Conservation (phyloP, 2,113 vertebrate genomes). For the Sterrhoptilus dennistouni region DNA sequence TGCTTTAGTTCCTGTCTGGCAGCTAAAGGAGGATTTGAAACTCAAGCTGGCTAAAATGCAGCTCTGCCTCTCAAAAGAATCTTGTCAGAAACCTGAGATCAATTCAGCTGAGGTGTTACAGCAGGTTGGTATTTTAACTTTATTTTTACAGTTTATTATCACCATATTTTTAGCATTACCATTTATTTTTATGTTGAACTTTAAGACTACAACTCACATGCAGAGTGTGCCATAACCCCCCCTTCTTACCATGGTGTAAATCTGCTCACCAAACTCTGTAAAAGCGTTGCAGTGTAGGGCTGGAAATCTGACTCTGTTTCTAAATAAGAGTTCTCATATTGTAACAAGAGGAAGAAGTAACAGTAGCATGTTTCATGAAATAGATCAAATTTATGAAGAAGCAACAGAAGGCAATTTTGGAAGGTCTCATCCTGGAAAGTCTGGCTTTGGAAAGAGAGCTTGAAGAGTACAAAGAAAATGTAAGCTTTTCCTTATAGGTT, state of each 20-base stretch:
- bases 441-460: conserved; percentile 77
- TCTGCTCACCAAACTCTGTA: neutral
- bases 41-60: conserved; percentile 70
- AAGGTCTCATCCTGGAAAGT: conserved; percentile 76
- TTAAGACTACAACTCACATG: neutral
- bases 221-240: neutral
- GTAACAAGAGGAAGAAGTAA: neutral
- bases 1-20: conserved; percentile 80
- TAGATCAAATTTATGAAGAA: conserved; percentile 85
- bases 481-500: conserved; percentile 56
- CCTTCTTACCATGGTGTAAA: neutral
- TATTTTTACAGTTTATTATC: neutral
- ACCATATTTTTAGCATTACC: neutral
- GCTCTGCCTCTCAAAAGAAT: neutral
- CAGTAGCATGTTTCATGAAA: neutral
- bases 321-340: neutral
- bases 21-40: conserved; percentile 81
- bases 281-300: neutral
- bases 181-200: neutral
- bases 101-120: conserved; percentile 70
- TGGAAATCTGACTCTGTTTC: neutral
- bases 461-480: conserved; percentile 69
- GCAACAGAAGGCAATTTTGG: conserved; percentile 76
- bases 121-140: conserved; percentile 77
- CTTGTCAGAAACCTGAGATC: conserved; percentile 6